Base-by-base conservation (phyloP, 2,797 vertebrate genomes). In the Falco peregrinus region DNA sequence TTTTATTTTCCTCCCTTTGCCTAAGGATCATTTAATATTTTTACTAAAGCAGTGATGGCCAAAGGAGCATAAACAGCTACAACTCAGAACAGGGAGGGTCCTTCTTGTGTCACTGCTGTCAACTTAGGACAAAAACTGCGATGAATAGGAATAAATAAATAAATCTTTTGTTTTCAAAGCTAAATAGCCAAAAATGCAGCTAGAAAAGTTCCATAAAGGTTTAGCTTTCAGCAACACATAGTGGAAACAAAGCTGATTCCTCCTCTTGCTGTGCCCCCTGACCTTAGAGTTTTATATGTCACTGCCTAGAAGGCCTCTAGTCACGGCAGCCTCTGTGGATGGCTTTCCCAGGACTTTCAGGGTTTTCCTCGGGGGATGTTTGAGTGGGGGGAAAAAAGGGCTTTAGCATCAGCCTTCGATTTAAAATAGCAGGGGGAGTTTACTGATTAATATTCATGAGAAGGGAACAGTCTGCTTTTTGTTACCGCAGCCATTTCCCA, bases 161-260 rank as follows among this genome's bases (percentile, higher is more conserved):
- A 97, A 97, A 97, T 96, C 97, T 95, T 98, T 98, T 98, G 97
- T 98, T 98, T 98, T 98, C 97, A 96, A 97, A 96, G 97, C 96
- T 97, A 98, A 98, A 98, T 96, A 98, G 97, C 96, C 95, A 96
- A 97, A 98, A 98, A 98, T 94, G 96, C 97, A 97, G 94, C 93
- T 95, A 98, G 96, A 96, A 97, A 97, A 97, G 94, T 97, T 97
- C 97, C 97, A 97, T 97, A 97, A 98, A 98, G 97, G 86, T 98
- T 97, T 96, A 89, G 96, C 96, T 98, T 98, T 98, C 97, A 97
- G 97, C 92, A 96, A 96, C 96, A 94, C 86, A 59, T 78, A 97
- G 91, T 1, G 35, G 96, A 98, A 98, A 98, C 98, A 98, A 98
- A 98, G 98, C 97, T 93, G 93, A 95, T 85, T 97, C 97, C 97